Conservation (phyloP, 2,113 vertebrate species). For the Pelusios castaneus region DNA sequence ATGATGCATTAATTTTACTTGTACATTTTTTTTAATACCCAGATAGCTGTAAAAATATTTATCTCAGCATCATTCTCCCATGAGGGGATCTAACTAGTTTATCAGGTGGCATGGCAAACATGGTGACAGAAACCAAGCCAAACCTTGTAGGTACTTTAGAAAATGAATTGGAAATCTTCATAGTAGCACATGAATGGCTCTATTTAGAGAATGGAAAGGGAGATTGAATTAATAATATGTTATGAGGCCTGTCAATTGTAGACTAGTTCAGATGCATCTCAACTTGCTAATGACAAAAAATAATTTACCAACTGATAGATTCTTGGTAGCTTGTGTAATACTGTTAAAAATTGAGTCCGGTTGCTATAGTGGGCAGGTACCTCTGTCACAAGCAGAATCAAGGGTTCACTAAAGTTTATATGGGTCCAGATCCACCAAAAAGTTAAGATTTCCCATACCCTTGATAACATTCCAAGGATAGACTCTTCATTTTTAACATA, state of each 20-base stretch:
- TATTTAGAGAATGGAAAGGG: background rate
- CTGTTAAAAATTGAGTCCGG: background rate
- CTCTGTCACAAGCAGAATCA: fast-evolving
- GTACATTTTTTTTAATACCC: background rate
- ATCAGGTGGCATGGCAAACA: background rate
- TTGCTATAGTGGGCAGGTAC: background rate
- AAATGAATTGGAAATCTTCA: background rate
- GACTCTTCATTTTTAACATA: background rate
- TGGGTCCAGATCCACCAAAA: background rate
- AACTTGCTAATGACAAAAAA: background rate
- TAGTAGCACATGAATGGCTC: background rate
- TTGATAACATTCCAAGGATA: background rate
- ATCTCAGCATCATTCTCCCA: background rate
- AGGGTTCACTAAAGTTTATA: background rate
- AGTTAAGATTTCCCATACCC: background rate
- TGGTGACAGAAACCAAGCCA: background rate
- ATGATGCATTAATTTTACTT: background rate
- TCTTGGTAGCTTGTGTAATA: background rate
- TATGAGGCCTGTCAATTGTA: background rate
- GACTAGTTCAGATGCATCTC: background rate
- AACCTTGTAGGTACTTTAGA: background rate
- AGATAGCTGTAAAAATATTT: too few species aligned
- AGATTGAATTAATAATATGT: background rate
- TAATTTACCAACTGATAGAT: background rate
- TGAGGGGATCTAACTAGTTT: background rate